Percentiles rank a stretch among this genome's conserved stretches.
Evolutionary conservation across 2,113 vertebrate genomes (phyloP).

Genomic region (Regulus satrapa): DNA sequence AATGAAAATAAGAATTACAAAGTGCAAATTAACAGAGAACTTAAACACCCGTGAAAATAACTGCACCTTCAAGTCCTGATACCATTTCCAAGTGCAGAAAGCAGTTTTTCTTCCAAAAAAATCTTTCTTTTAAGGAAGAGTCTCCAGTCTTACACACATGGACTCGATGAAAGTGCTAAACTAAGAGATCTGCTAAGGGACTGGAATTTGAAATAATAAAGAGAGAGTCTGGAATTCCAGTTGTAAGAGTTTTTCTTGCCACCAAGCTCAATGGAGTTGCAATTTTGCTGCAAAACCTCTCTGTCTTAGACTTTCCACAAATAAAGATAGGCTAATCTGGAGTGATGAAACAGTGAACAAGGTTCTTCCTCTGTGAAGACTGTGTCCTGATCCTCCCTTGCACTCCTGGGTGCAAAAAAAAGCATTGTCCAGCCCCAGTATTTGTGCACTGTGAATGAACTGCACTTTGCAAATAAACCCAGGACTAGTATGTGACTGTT

Average conservation of each 20-base stretch:
- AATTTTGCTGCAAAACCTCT: background rate
- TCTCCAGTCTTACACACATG: background rate
- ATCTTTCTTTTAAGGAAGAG: background rate
- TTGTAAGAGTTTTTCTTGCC: background rate
- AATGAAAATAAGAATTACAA: slow-evolving; percentile 23
- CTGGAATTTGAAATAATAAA: background rate
- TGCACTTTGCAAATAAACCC: background rate
- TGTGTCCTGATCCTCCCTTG: background rate
- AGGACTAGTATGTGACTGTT: background rate
- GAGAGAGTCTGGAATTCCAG: background rate
- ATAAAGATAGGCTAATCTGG: background rate
- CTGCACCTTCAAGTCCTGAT: slow-evolving; percentile 18
- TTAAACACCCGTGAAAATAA: slow-evolving; percentile 15
- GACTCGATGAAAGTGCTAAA: background rate
- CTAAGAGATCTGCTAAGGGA: background rate
- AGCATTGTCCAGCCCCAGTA: background rate
- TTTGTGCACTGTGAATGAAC: background rate
- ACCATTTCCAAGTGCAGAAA: slow-evolving; percentile 56
- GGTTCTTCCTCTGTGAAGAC: background rate
- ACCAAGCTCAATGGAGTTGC: background rate
- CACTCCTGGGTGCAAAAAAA: background rate
- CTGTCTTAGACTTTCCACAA: background rate
- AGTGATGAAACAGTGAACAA: background rate
- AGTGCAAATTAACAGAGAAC: slow-evolving; percentile 32
- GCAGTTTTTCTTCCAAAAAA: background rate